Base-by-base conservation (phyloP, 2,113 vertebrate species). In the Ascaphus truei region DNA sequence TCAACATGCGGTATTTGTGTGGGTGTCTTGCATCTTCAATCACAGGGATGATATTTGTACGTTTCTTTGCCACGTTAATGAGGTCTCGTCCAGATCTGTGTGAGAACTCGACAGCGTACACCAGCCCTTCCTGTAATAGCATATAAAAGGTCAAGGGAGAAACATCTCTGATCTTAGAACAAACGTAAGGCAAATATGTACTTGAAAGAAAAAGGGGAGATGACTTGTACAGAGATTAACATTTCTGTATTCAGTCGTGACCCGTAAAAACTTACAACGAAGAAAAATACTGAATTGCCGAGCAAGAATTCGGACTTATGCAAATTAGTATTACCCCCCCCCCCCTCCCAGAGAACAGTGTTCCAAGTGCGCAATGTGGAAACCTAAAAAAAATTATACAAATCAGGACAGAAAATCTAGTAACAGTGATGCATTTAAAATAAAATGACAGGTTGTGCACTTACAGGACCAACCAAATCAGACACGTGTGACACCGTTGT, bases 401-500 rank as follows among this genome's bases (percentile, higher is more conserved):
- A n/a, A n/a, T n/a, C n/a, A n/a, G n/a, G n/a, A n/a, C n/a, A n/a
- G n/a, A n/a, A n/a, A n/a, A n/a, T n/a, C n/a, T n/a, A n/a, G n/a
- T n/a, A n/a, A n/a, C n/a, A n/a, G n/a, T n/a, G n/a, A n/a, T n/a
- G n/a, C n/a, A n/a, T n/a, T n/a, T n/a, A n/a, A n/a, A n/a, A n/a
- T n/a, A n/a, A n/a, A n/a, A n/a, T n/a, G n/a, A n/a, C n/a, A n/a
- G n/a, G n/a, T n/a, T n/a, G n/a, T 27, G 7, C 15, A 87, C 93
- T 91, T 59, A 98, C 95, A 3, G 88, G 91, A 3, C 95, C 95
- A 3, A 98, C 95, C 0, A 98, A 94, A 75, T 98, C 95, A 0
- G 95, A 96, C 9, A 98, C 95, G 0, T 97, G 95, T 3, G 95
- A 98, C 34, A 98, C 95, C 0, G 95, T 98, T 4, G 95, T 98